Percentiles rank a stretch among this genome's conserved stretches.
phyloP scores from a whole-genome alignment of 2,888 invertebrate genomes.

The Pseudococcus jackbeardsleyi region DNA sequence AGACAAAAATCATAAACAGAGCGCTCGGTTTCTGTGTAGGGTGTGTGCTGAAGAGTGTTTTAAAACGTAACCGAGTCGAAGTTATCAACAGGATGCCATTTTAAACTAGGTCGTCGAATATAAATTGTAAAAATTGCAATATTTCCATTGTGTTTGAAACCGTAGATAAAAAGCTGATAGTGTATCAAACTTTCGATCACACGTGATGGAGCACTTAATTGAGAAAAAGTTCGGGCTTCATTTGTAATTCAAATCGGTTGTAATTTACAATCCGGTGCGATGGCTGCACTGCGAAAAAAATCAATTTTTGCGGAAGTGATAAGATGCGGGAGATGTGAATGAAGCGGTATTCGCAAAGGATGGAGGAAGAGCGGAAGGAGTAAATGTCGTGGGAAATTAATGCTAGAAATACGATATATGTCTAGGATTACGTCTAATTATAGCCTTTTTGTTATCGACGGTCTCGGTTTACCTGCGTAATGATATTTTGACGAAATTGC shows the following conservation, averaged over 20 bases:
- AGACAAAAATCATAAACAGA: slow-evolving; percentile 43
- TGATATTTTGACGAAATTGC: neutral
- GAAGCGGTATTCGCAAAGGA: neutral
- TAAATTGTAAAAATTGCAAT: neutral
- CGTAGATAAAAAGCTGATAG: neutral
- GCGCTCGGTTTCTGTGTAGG: slow-evolving; percentile 39
- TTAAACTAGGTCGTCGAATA: slow-evolving; percentile 55
- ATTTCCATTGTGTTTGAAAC: neutral
- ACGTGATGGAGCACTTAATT: neutral
- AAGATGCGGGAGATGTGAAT: slow-evolving; percentile 4
- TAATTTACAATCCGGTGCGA: neutral
- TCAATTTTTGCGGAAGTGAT: slow-evolving; percentile 34
- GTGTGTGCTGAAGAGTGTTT: slow-evolving; percentile 56
- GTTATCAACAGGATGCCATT: slow-evolving; percentile 60
- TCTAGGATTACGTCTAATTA: neutral
- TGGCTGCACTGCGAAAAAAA: slow-evolving; percentile 53
- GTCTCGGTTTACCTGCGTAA: neutral
- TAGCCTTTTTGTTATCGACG: neutral
- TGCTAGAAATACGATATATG: neutral
- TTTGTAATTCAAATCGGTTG: neutral
- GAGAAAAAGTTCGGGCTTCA: neutral
- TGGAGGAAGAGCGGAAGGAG: neutral
- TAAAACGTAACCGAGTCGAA: slow-evolving; percentile 32
- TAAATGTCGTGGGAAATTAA: slow-evolving; percentile 15
- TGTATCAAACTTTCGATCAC: neutral